phyloP scores from a whole-genome alignment of 2,113 vertebrate species.

The Chaetorhynchus papuensis region DNA sequence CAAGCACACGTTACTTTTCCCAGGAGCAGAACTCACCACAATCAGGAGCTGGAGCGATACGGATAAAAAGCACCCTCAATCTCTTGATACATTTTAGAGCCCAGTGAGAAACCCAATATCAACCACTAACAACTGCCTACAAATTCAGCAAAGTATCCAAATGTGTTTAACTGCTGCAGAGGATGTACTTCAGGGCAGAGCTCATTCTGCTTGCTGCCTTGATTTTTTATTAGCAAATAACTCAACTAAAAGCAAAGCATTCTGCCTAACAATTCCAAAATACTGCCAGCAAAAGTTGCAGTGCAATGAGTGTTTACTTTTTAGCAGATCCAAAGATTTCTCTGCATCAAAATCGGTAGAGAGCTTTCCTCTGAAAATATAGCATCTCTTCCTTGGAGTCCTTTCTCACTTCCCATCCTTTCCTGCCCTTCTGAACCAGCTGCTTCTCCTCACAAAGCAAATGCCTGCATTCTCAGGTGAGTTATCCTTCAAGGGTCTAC shows the following conservation, averaged over 20 bases:
- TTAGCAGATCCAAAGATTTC: not conserved
- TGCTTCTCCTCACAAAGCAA: not conserved
- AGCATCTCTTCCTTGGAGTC: not conserved
- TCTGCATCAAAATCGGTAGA: not conserved
- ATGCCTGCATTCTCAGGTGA: not conserved
- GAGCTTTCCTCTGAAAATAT: not conserved
- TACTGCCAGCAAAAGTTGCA: not conserved
- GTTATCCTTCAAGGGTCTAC: not conserved
- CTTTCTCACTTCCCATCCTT: not conserved
- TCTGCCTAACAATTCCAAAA: not conserved
- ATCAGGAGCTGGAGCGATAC: accelerated
- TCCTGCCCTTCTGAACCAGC: not conserved
- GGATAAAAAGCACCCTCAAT: not conserved
- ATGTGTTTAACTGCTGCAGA: not conserved
- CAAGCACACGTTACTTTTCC: not conserved
- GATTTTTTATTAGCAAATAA: not conserved
- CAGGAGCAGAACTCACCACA: not conserved
- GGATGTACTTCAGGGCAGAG: not conserved
- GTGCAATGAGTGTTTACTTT: not conserved
- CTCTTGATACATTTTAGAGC: not conserved
- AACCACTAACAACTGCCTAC: not conserved
- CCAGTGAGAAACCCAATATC: not conserved
- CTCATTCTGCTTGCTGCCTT: not conserved
- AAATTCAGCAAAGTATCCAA: not conserved
- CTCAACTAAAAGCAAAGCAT: not conserved